Conservation (phyloP, 1,140 invertebrate genomes). For the Drosophila tropicalis region DNA sequence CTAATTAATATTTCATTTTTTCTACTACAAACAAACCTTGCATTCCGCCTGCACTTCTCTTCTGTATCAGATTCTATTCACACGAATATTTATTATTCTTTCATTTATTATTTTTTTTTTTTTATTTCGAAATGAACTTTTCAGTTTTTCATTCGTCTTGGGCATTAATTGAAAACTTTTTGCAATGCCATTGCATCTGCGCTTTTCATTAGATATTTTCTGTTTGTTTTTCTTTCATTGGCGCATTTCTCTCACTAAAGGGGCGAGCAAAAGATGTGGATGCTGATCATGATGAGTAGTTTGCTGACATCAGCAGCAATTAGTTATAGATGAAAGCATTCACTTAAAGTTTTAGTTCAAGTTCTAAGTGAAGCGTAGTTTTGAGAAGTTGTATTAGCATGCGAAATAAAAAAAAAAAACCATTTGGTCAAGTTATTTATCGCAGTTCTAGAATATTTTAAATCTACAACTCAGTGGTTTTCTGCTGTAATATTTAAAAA, state of each 20-base stretch:
- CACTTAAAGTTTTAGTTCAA: too few relatives aligned
- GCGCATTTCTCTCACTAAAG: constrained; percentile 30
- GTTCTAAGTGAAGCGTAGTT: not conserved
- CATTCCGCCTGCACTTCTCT: constrained; percentile 11
- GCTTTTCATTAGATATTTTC: constrained; percentile 68
- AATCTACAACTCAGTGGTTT: too few relatives aligned
- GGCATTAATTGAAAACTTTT: constrained; percentile 59
- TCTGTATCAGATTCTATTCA: not conserved
- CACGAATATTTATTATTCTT: constrained; percentile 17
- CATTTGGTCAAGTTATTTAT: too few relatives aligned
- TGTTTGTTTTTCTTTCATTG: constrained; percentile 48
- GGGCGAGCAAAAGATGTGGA: constrained; percentile 7
- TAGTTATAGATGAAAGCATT: constrained; percentile 2
- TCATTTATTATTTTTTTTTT: constrained; percentile 23
- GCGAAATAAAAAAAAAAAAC: too few relatives aligned
- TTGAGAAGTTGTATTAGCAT: too few relatives aligned
- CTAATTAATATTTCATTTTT: constrained; percentile 77
- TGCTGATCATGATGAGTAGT: constrained; percentile 6
- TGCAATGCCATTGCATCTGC: constrained; percentile 30
- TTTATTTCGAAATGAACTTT: constrained; percentile 40
- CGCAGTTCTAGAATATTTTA: too few relatives aligned
- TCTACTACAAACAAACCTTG: constrained; percentile 51
- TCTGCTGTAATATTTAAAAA: too few relatives aligned
- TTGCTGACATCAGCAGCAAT: constrained; percentile 1
- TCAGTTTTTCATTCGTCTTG: constrained; percentile 51